A percentile compares a stretch with the other conserved stretches of the same genome.
phyloP scores from a whole-genome alignment of 2,113 vertebrate genomes.

The Melanotaenia duboulayi region DNA sequence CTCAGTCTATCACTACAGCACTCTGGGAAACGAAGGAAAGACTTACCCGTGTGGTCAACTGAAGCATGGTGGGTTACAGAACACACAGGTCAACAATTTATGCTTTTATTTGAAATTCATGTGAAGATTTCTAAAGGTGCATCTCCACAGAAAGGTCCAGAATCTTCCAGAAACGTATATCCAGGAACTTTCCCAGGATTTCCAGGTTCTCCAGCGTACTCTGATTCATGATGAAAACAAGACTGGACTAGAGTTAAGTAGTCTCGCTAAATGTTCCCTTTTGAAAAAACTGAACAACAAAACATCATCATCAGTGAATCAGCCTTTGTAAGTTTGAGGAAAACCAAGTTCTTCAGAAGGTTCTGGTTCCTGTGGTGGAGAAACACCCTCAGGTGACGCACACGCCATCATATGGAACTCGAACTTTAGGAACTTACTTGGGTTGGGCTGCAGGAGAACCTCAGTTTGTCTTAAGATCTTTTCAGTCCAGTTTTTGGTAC shows the following conservation, averaged over 20 bases:
- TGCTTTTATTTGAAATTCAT: not conserved
- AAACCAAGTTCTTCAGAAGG: not conserved
- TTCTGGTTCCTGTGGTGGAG: slow-evolving; percentile 1
- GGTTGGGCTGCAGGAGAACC: slow-evolving; percentile 77
- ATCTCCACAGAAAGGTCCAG: not conserved
- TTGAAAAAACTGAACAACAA: no score
- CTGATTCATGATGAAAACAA: no score
- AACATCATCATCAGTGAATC: no score
- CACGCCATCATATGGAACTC: not conserved
- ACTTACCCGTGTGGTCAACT: slow-evolving; percentile 80
- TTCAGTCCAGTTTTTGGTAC: slow-evolving; percentile 96
- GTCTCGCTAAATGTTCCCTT: no score
- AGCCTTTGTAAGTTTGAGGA: no score
- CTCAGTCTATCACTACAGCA: not conserved
- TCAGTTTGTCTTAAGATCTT: slow-evolving; percentile 82
- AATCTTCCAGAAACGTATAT: not conserved
- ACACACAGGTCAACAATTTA: slow-evolving; percentile 45
- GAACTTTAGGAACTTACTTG: slow-evolving; percentile 58
- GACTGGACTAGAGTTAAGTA: not conserved
- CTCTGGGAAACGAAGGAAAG: slow-evolving; percentile 19
- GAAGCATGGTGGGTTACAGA: slow-evolving; percentile 63
- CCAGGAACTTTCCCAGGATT: no score
- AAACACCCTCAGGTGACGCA: not conserved
- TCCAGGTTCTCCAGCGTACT: no score
- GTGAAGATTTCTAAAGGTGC: not conserved